Conservation (phyloP, 2,888 invertebrate genomes). For the Drosophila robusta region DNA sequence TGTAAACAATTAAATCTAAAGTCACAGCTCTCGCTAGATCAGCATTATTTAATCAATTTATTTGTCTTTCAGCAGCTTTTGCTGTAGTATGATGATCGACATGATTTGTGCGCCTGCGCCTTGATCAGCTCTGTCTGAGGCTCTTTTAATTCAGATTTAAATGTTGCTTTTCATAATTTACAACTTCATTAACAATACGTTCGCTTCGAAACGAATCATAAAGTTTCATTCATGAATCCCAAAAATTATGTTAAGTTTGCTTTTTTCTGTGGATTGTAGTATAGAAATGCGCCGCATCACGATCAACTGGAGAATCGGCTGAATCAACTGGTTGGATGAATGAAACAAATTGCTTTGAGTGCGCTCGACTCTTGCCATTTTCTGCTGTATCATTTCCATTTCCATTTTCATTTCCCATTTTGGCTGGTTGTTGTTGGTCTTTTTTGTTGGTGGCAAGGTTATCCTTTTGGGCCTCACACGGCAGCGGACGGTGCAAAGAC, state of each 20-base stretch:
- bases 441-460: constrained; percentile 24
- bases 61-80: background rate
- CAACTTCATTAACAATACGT: constrained; percentile 64
- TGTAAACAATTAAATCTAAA: no score
- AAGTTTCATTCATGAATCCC: constrained; percentile 65
- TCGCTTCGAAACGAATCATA: constrained; percentile 49
- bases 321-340: constrained; percentile 51
- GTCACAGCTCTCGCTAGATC: no score
- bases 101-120: no score
- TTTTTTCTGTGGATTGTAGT: constrained; percentile 9
- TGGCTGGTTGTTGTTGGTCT: constrained; percentile 6
- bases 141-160: constrained; percentile 8
- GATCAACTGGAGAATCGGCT: constrained; percentile 32
- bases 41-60: no score
- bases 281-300: constrained; percentile 63
- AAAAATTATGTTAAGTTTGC: constrained; percentile 11
- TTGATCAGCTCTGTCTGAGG: constrained; percentile 5
- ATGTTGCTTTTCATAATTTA: constrained; percentile 48
- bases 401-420: constrained; percentile 25
- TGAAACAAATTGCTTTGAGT: constrained; percentile 72
- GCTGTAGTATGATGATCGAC: background rate
- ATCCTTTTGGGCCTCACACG: constrained; percentile 46
- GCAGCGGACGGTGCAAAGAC: constrained; percentile 1
- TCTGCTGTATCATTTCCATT: constrained; percentile 75
- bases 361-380: constrained; percentile 50